A percentile compares a stretch with the other conserved stretches of the same genome.
Conservation (phyloP, 2,888 invertebrate species). For the Perithous albicinctus region DNA sequence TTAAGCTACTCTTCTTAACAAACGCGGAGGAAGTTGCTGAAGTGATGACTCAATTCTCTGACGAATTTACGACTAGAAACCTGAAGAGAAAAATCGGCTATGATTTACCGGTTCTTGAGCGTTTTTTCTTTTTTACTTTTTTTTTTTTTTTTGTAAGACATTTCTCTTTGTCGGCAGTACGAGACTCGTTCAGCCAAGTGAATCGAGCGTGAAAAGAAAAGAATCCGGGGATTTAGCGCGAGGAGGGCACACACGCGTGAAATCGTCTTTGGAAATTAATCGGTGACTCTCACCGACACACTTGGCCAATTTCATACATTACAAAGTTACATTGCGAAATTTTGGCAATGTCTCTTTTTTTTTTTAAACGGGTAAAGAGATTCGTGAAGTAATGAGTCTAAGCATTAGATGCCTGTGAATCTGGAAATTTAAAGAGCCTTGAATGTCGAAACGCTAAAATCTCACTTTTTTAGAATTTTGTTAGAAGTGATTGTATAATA, state of each 20-base stretch:
- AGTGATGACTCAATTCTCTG: constrained; percentile 19
- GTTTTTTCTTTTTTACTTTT: no score
- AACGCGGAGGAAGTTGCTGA: constrained; percentile 1
- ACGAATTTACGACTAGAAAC: constrained; percentile 50
- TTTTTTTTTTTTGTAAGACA: constrained; percentile 42
- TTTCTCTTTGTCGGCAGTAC: constrained; percentile 38
- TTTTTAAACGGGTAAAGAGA: not conserved
- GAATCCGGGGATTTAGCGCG: constrained; percentile 74
- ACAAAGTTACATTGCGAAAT: not conserved
- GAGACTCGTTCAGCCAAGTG: constrained; percentile 54
- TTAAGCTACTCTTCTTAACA: not conserved
- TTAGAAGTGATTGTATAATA: not conserved
- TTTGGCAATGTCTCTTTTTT: constrained; percentile 13
- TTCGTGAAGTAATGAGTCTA: not conserved
- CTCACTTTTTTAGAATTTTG: not conserved
- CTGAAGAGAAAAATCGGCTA: constrained; percentile 37
- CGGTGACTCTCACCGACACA: constrained; percentile 46
- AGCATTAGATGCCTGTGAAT: not conserved
- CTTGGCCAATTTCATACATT: not conserved
- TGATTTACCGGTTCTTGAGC: constrained; percentile 23
- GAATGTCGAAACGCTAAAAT: not conserved
- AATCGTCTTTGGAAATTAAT: constrained; percentile 62
- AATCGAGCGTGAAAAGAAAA: constrained; percentile 62
- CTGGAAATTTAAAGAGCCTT: not conserved
- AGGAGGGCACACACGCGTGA: constrained; percentile 79